phyloP scores from a whole-genome alignment of 2,113 vertebrate species.

The Spea bombifrons region DNA sequence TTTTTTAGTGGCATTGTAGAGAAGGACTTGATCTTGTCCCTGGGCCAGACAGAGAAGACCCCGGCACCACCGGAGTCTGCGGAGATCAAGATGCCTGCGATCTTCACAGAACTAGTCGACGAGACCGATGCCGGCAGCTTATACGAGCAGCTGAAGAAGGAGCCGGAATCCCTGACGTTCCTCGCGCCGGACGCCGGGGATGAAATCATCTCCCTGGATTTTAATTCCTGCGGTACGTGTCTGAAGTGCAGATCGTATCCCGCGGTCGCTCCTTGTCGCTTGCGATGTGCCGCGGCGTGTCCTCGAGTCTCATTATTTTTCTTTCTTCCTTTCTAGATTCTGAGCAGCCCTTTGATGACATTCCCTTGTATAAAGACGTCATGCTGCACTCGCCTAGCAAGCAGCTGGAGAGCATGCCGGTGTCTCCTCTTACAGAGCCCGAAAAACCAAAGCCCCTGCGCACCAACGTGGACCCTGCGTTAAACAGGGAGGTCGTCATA shows the following conservation, averaged over 20 bases:
- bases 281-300: no score
- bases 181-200: constrained; percentile 92
- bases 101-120: constrained; percentile 69
- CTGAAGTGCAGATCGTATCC: constrained; percentile 1
- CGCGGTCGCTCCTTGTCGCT: not conserved
- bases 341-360: constrained; percentile 80
- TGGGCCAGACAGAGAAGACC: constrained; percentile 86
- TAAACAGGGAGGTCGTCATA: constrained; percentile 69
- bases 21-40: constrained; percentile 85
- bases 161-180: constrained; percentile 86
- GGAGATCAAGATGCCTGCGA: constrained; percentile 75
- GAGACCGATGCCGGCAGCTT: constrained; percentile 69
- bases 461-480: constrained; percentile 72
- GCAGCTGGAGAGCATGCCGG: constrained; percentile 76
- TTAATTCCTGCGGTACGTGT: constrained; percentile 80
- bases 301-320: not conserved
- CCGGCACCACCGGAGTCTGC: constrained; percentile 69
- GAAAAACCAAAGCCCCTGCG: constrained; percentile 76
- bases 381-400: constrained; percentile 88
- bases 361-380: constrained; percentile 91
- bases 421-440: constrained; percentile 80
- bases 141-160: constrained; percentile 85
- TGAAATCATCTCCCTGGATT: constrained; percentile 86
- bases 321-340: constrained; percentile 62
- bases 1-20: constrained; percentile 86